phyloP scores from a whole-genome alignment of 2,888 invertebrate species.

The Tubulanus polymorphus region DNA sequence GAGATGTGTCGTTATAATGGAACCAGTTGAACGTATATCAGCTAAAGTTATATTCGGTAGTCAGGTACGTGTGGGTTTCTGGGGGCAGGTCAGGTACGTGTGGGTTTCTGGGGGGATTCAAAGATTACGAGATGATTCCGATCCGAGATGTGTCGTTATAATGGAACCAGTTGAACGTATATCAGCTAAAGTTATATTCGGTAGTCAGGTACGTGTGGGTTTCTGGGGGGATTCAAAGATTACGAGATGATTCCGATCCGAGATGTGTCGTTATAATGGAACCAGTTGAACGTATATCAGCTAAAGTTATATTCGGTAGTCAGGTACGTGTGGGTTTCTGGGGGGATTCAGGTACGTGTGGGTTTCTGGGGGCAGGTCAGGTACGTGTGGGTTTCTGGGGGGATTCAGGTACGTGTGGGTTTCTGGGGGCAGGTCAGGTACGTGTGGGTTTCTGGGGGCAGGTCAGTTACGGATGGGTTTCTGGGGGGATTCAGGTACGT shows the following conservation, averaged over 20 bases:
- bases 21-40: conserved; percentile 64
- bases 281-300: conserved; percentile 63
- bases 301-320: conserved; percentile 56
- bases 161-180: conserved; percentile 66
- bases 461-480: too few species aligned
- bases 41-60: conserved; percentile 56
- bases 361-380: too few species aligned
- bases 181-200: conserved; percentile 58
- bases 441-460: too few species aligned
- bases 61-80: conserved; percentile 25
- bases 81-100: too few species aligned
- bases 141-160: conserved; percentile 60
- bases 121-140: conserved; percentile 23
- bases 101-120: conserved; percentile 65
- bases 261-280: conserved; percentile 66
- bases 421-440: too few species aligned
- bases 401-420: too few species aligned
- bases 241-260: conserved; percentile 22
- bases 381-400: too few species aligned
- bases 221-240: conserved; percentile 61
- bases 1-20: conserved; percentile 64
- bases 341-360: too few species aligned
- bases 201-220: too few species aligned
- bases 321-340: too few species aligned
- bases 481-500: too few species aligned